A percentile compares a stretch with the other conserved stretches of the same genome.
Evolutionary conservation across 2,888 invertebrate genomes (phyloP).

Genomic region (Ctena decussata): DNA sequence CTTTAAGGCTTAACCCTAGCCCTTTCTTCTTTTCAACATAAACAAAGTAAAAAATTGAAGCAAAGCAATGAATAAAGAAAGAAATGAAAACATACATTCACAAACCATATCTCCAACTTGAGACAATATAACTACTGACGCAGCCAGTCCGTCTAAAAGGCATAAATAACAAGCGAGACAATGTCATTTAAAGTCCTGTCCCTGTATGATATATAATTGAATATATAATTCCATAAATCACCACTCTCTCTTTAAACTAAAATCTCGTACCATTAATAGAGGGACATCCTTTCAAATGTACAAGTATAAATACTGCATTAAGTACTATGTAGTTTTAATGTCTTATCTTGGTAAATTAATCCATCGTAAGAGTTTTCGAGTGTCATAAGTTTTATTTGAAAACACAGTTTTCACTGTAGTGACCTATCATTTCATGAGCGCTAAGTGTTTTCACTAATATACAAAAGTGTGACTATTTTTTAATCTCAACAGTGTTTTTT

Average conservation of each 20-base stretch:
- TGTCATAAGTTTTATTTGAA: not conserved
- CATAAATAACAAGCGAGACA: not conserved
- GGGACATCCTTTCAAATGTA: not conserved
- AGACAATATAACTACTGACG: too few species aligned
- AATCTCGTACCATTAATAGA: not conserved
- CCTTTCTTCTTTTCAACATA: too few species aligned
- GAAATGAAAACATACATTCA: too few species aligned
- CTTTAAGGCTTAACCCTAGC: too few species aligned
- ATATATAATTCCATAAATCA: conserved; percentile 3
- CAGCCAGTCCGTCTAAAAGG: not conserved
- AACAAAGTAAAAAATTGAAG: too few species aligned
- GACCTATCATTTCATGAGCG: conserved; percentile 4
- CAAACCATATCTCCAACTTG: too few species aligned
- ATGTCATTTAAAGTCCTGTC: not conserved
- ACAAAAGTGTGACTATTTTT: too few species aligned
- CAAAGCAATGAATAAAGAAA: too few species aligned
- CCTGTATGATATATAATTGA: not conserved
- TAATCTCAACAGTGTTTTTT: too few species aligned
- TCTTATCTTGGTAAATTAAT: not conserved
- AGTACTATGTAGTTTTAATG: not conserved
- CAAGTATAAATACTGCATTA: not conserved
- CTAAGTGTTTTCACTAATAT: too few species aligned
- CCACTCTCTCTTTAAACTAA: not conserved
- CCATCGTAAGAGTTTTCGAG: not conserved
- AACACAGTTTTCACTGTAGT: not conserved